A percentile compares a stretch with the other conserved stretches of the same genome.
Conservation (phyloP, 1,140 invertebrate species). For the Caenorhabditis briggsae region DNA sequence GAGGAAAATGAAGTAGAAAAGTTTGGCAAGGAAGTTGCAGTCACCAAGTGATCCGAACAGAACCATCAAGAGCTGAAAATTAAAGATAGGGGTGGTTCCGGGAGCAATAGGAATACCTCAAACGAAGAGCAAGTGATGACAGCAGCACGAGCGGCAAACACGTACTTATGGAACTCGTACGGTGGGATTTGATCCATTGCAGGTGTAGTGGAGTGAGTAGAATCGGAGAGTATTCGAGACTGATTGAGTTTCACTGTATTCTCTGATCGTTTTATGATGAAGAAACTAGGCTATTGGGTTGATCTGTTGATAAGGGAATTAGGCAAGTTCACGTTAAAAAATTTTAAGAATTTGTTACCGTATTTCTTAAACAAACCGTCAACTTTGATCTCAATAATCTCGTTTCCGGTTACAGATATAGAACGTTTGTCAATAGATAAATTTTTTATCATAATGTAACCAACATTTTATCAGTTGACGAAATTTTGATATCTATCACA, state of each 20-base stretch:
- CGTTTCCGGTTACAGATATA: no score
- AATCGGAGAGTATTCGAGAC: conserved; percentile 31
- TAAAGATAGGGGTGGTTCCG: background rate
- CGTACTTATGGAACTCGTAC: conserved; percentile 52
- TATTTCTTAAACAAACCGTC: no score
- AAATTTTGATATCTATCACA: no score
- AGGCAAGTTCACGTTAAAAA: background rate
- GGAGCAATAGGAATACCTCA: background rate
- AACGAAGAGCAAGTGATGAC: conserved; percentile 14
- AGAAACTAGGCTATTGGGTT: background rate
- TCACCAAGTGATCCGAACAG: conserved; percentile 38
- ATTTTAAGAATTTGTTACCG: no score
- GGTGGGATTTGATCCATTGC: conserved; percentile 55
- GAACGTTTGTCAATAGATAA: no score
- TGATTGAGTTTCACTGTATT: background rate
- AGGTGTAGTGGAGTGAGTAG: conserved; percentile 44
- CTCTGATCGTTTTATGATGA: background rate
- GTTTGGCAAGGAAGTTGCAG: conserved; percentile 39
- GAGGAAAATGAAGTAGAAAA: conserved; percentile 51
- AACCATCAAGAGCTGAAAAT: conserved; percentile 21
- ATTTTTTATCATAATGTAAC: no score
- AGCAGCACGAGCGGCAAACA: conserved; percentile 34
- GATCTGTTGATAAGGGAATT: background rate
- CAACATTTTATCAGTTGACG: background rate
- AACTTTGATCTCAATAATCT: no score